Base-by-base conservation (phyloP, 2,888 invertebrate genomes). In the Magallana nippona region DNA sequence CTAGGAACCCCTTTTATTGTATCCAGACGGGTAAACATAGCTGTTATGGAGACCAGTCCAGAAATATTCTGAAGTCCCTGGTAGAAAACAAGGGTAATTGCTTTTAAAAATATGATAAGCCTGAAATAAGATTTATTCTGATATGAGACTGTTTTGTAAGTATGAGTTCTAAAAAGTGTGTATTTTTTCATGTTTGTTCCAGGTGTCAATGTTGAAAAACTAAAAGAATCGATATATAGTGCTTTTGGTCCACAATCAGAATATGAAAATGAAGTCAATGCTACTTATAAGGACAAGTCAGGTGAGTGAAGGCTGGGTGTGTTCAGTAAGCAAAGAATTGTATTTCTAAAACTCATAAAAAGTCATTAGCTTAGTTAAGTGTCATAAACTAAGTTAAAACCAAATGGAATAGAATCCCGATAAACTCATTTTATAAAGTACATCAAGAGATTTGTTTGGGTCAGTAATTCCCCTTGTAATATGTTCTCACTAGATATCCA, bases 21-120 rank as follows among this genome's bases (percentile, higher is more conserved):
- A 87, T 89, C 55, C 84, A 86, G 19, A 89, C 88, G 2, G 91
- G 91, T 32, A 81, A 79, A 71, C 89, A 90, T 55, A 92, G 89
- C 83, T 91, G 92, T 83, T 92, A 92, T 89, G 92, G 91, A 22
- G 92, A 93, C 86, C 92, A 92, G 85, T 89, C 91, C 3, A 90
- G 86, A 86, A 89, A 89, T 10, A 88, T 92, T 82, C 87, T 92
- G 57, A 91, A 89, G 78, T 92, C 92, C 3, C 81, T 92, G 15
- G 91, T 91, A 0, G 89, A 90, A 58, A 88, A 88, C 81, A 82
- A 87, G 87, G 92, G 92, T 92, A 86, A 55, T 81, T 83, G 32
- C 22, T 60, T 44, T 27, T 27, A 27, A 27, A 44, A 44, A 44
- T 44, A 44, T 44, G 44, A 44, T 44, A 44, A 8, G 44, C 44